A percentile compares a stretch with the other conserved stretches of the same genome.
Evolutionary conservation across 2,113 vertebrate genomes (phyloP).

Genomic region (Cercocebus atys): DNA sequence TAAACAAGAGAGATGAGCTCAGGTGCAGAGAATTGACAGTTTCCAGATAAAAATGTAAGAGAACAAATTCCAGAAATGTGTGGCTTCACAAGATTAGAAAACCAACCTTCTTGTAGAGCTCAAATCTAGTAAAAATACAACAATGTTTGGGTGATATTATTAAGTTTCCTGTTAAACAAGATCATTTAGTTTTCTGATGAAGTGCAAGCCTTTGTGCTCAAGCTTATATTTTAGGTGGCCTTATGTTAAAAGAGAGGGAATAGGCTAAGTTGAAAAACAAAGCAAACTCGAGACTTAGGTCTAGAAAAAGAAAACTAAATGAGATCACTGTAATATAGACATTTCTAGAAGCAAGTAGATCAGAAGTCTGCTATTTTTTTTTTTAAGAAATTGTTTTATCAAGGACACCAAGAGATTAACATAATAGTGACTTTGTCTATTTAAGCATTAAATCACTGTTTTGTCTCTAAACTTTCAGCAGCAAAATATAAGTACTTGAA

Average conservation of each 20-base stretch:
- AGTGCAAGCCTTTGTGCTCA: neutral
- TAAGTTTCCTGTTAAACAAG: neutral
- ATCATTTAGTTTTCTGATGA: neutral
- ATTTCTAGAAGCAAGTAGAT: neutral
- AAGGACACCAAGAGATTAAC: neutral
- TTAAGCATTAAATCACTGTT: neutral
- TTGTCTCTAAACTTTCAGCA: neutral
- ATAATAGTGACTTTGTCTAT: neutral
- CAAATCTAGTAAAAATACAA: neutral
- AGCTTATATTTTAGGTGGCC: neutral
- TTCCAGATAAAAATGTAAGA: constrained; percentile 33
- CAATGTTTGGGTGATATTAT: neutral
- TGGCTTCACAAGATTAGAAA: neutral
- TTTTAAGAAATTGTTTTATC: neutral
- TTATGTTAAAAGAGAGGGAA: neutral
- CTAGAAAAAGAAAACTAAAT: neutral
- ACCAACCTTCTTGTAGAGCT: neutral
- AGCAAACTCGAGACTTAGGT: neutral
- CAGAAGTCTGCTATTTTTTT: neutral
- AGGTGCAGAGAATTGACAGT: neutral
- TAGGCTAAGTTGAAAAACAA: neutral
- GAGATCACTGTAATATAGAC: neutral
- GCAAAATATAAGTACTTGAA: neutral
- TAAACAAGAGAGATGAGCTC: constrained; percentile 15
- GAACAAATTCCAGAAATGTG: neutral